Conservation (phyloP, 2,113 vertebrate genomes). For the Amblyornis subalaris region DNA sequence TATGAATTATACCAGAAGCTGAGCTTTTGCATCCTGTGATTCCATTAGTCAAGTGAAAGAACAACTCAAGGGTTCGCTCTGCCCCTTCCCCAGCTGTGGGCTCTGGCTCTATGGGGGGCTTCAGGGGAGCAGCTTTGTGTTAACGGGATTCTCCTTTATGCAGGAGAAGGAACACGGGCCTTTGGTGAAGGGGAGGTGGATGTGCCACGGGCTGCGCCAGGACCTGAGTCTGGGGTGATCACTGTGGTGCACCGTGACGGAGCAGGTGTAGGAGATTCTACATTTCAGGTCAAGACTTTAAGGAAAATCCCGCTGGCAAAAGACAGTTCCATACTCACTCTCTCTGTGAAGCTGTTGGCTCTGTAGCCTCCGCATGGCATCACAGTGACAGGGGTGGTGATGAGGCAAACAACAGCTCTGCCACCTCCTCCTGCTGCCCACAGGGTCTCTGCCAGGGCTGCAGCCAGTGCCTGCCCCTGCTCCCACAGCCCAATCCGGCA, state of each 20-base stretch:
- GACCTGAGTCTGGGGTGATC: background rate
- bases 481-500: slow-evolving; percentile 37
- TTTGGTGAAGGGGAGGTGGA: background rate
- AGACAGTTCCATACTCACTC: slow-evolving; percentile 34
- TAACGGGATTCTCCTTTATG: background rate
- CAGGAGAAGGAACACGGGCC: background rate
- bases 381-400: slow-evolving; percentile 39
- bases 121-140: background rate
- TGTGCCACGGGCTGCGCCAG: fast-evolving
- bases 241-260: fast-evolving
- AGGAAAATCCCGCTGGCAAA: background rate
- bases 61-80: background rate
- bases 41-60: background rate
- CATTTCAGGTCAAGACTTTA: fast-evolving
- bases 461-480: slow-evolving; percentile 71
- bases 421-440: slow-evolving; percentile 79
- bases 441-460: slow-evolving; percentile 70
- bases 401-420: slow-evolving; percentile 71
- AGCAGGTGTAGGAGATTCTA: too few species aligned
- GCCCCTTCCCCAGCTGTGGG: fast-evolving
- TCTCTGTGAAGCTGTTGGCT: slow-evolving; percentile 73
- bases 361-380: slow-evolving; percentile 51
- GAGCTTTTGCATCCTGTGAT: background rate
- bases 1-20: background rate
- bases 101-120: background rate